Evolutionary conservation across 2,888 invertebrate genomes (phyloP).

Genomic region (Lasius fuliginosus): DNA sequence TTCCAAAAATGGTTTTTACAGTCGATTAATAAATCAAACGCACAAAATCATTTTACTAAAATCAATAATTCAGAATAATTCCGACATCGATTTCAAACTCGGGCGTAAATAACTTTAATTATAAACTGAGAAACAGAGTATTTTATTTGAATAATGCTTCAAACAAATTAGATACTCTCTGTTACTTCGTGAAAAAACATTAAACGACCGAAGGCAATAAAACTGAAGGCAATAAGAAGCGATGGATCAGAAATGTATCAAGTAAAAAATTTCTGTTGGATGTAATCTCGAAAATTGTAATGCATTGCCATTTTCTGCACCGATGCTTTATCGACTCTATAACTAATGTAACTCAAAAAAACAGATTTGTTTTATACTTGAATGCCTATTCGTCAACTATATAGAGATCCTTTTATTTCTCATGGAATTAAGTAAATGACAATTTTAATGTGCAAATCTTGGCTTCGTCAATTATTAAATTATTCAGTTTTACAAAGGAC

Average conservation of each 20-base stretch:
- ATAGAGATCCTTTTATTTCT: not conserved
- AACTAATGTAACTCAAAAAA: not conserved
- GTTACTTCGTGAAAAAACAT: not conserved
- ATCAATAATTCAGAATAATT: not conserved
- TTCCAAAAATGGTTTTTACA: not conserved
- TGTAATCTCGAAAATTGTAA: constrained; percentile 24
- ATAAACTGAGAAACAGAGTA: not conserved
- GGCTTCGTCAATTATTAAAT: too few relatives aligned
- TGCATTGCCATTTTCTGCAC: not conserved
- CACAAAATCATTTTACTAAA: not conserved
- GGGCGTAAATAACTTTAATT: not conserved
- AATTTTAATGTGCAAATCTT: too few relatives aligned
- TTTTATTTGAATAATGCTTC: not conserved
- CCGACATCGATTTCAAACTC: too few relatives aligned
- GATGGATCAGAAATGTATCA: not conserved
- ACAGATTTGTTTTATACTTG: not conserved
- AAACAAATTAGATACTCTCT: not conserved
- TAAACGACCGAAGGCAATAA: not conserved
- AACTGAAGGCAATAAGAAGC: constrained; percentile 4
- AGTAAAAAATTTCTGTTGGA: not conserved
- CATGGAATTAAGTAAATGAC: not conserved
- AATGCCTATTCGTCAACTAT: not conserved
- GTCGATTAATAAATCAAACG: not conserved
- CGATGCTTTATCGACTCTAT: not conserved
- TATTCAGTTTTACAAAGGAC: too few relatives aligned